Evolutionary conservation across 1,140 invertebrate species (phyloP), one percentile per base, ranked within the genome.

Genomic region (Brachionus plicatilis): DNA sequence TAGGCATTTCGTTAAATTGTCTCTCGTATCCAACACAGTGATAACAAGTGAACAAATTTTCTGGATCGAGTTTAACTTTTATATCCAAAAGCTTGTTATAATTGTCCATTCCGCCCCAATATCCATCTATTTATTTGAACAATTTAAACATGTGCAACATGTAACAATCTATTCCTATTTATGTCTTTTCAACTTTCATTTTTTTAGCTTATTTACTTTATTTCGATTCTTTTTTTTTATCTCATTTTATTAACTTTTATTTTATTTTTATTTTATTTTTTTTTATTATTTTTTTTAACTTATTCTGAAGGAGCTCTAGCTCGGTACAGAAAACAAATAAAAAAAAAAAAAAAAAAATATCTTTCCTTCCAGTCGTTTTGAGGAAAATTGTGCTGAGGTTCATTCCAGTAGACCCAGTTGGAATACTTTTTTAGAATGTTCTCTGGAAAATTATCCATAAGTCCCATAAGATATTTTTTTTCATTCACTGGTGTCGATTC

Each of bases 11-110:
- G 27, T 68, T 68, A 29, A 68, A 68, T 68, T 68, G 9, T 33
- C 65, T 68, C 27, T 68, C 65, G n/a, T 68, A 68, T 29, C 70
- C 70, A 45, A 75, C n/a, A 75, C 70, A 75, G 9, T 75, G 37
- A 45, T 47, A 45, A 9, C 70, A 75, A 24, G 41, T 75, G 24
- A 75, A 75, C n/a, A 75, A 75, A 45, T 45, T 47, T 11, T 75
- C 41, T 11, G 41, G 70, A 75, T 75, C 70, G 5, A 47, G n/a
- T 20, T 24, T 75, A 11, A 45, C 12, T 47, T 75, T 75, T 9
- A 75, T 75, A 20, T 41, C 9, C 17, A 45, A 45, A 7, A 75
- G 24, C 17, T 24, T 41, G 24, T 75, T 75, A 47, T 75, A 75
- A 47, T 75, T 45, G 41, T 75, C 70, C n/a, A 47, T 45, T 75